Evolutionary conservation across 1,140 invertebrate genomes (phyloP).

Genomic region (Pachypsylla venusta): DNA sequence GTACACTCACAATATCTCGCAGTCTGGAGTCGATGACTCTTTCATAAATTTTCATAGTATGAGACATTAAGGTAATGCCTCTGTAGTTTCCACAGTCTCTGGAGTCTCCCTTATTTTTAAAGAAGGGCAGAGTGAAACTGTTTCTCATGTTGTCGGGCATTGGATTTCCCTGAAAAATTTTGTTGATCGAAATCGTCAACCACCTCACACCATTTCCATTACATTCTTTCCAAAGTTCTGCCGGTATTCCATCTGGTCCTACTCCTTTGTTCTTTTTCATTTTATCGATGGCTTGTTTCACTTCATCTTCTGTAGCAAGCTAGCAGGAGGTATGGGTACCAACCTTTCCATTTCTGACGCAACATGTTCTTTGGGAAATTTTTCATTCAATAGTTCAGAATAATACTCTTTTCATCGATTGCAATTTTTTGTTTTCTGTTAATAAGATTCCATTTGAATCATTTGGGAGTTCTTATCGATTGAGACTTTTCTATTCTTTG

Average conservation of each 20-base stretch:
- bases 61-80: constrained; percentile 4
- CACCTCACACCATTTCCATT: background rate
- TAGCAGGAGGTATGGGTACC: background rate
- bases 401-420: constrained; percentile 9
- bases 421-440: background rate
- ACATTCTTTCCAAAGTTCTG: constrained; percentile 11
- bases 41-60: constrained; percentile 5
- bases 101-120: background rate
- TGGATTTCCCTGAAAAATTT: too few species aligned
- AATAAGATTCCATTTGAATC: background rate
- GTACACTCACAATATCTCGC: background rate
- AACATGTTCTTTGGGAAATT: background rate
- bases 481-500: constrained; percentile 2
- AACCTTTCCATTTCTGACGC: background rate
- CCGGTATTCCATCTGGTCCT: constrained; percentile 7
- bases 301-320: background rate
- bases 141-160: background rate
- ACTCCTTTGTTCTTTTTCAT: constrained; percentile 9
- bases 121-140: background rate
- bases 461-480: constrained; percentile 7
- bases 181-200: constrained; percentile 4
- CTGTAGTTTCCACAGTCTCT: constrained; percentile 11
- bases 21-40: background rate
- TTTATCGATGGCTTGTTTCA: background rate
- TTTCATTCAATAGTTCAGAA: constrained; percentile 9